A percentile compares a stretch with the other conserved stretches of the same genome.
These are phyloP conservation scores for Pseudorectes ferrugineus DNA, from an alignment of 2,113 vertebrate genomes.

Conservation along the genomic window DNA sequence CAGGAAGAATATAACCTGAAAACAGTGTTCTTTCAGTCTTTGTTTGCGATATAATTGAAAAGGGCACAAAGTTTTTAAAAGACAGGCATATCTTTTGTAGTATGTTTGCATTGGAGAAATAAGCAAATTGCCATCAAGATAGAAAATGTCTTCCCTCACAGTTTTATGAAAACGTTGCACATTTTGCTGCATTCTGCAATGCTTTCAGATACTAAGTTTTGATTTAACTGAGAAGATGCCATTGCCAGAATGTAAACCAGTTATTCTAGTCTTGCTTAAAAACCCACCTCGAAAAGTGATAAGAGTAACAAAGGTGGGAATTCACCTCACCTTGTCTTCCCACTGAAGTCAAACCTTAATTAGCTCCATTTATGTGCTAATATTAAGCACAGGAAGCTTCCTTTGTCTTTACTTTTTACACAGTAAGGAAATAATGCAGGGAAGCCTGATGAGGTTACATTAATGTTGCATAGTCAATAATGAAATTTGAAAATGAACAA, in stretches of 20 bases:
- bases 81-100: neutral
- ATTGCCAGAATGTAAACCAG: neutral
- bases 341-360: neutral
- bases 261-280: conserved; percentile 7
- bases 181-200: neutral
- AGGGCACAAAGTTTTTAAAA: neutral
- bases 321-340: conserved; percentile 8
- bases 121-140: neutral
- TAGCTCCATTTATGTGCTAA: neutral
- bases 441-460: neutral
- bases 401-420: neutral
- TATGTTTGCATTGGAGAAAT: neutral
- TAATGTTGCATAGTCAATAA: neutral
- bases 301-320: conserved; percentile 47
- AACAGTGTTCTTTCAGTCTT: neutral
- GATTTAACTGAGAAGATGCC: neutral
- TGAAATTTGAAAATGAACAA: neutral
- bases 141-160: neutral
- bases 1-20: neutral
- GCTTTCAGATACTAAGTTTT: neutral
- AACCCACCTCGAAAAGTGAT: neutral
- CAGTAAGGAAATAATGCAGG: neutral
- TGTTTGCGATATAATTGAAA: neutral
- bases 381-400: neutral
- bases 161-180: neutral